Percentiles rank a stretch among this genome's conserved stretches.
Evolutionary conservation across 2,888 invertebrate species (phyloP).

Genomic region (Diabrotica balteata): DNA sequence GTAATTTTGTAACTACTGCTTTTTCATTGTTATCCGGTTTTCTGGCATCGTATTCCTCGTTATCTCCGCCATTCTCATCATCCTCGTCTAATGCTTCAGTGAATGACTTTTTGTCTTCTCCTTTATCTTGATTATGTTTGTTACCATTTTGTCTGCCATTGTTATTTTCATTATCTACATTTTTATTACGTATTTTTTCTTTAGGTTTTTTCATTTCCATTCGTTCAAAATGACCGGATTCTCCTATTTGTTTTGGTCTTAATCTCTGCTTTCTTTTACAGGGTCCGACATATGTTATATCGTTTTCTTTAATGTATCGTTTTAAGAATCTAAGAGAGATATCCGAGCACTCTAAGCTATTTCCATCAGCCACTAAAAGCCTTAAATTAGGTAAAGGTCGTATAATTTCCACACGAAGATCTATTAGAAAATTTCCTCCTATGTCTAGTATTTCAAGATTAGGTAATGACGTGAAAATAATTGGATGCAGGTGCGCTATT

Average conservation of each 20-base stretch:
- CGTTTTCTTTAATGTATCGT: slow-evolving; percentile 57
- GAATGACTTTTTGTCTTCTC: no score
- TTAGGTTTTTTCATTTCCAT: slow-evolving; percentile 60
- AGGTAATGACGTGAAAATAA: slow-evolving; percentile 64
- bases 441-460: slow-evolving; percentile 67
- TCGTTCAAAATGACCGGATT: slow-evolving; percentile 56
- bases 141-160: no score
- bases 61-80: slow-evolving; percentile 47
- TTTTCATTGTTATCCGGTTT: no score
- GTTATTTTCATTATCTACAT: no score
- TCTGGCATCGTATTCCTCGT: not conserved
- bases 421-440: slow-evolving; percentile 68
- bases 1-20: no score
- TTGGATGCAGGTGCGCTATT: slow-evolving; percentile 64
- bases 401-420: slow-evolving; percentile 62
- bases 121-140: no score
- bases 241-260: not conserved
- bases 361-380: slow-evolving; percentile 64
- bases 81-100: no score
- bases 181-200: no score
- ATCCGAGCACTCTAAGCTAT: slow-evolving; percentile 66
- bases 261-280: slow-evolving; percentile 16
- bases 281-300: slow-evolving; percentile 61
- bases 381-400: slow-evolving; percentile 62
- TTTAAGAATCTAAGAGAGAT: slow-evolving; percentile 58